A percentile compares a stretch with the other conserved stretches of the same genome.
Evolutionary conservation across 2,888 invertebrate genomes (phyloP).

Genomic region (Pteria penguin): DNA sequence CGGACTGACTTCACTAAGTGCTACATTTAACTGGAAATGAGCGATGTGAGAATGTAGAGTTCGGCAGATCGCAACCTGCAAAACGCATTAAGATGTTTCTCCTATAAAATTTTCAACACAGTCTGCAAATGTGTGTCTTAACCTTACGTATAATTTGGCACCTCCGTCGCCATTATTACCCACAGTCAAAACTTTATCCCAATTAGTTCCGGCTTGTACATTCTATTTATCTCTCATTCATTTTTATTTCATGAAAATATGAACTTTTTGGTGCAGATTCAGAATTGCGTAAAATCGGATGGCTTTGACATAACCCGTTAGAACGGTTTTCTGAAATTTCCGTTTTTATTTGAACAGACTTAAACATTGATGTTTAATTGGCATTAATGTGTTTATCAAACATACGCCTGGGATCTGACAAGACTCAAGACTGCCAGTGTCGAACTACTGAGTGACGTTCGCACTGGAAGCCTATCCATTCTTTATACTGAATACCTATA

Average conservation of each 20-base stretch:
- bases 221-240: conserved; percentile 2
- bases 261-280: background rate
- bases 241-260: conserved; percentile 6
- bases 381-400: background rate
- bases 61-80: background rate
- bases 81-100: background rate
- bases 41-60: background rate
- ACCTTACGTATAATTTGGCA: background rate
- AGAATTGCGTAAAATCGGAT: background rate
- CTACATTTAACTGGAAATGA: background rate
- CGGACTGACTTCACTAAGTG: background rate
- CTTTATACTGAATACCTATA: too few species aligned
- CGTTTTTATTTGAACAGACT: background rate
- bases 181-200: background rate
- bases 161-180: background rate
- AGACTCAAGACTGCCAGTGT: background rate
- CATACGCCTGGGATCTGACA: background rate
- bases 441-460: too few species aligned
- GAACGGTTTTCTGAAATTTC: background rate
- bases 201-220: conserved; percentile 4
- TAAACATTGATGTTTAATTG: background rate
- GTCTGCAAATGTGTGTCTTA: background rate
- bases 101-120: background rate
- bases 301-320: background rate
- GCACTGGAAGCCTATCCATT: too few species aligned